These are phyloP conservation scores for Macrocentrus cingulum DNA, from an alignment of 1,140 invertebrate species.

Conservation along the genomic window DNA sequence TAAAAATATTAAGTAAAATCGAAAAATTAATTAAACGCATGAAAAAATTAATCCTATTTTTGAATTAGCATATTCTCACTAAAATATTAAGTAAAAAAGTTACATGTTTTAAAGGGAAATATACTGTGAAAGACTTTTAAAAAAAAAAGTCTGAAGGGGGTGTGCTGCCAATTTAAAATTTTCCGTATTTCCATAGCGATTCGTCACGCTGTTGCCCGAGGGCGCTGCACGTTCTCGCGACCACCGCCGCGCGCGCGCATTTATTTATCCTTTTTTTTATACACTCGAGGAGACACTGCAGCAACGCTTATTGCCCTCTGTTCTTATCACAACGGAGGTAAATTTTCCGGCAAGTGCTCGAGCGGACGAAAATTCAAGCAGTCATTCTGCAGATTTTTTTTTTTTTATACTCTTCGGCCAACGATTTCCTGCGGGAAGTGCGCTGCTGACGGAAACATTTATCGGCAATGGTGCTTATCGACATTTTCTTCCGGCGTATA, in stretches of 20 bases:
- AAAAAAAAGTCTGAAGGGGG: too few species aligned
- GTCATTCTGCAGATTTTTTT: neutral
- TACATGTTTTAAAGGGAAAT: too few species aligned
- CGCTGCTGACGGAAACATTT: slow-evolving; percentile 29
- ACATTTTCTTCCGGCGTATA: slow-evolving; percentile 23
- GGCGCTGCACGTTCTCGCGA: neutral
- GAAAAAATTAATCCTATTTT: too few species aligned
- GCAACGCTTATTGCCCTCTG: slow-evolving; percentile 23
- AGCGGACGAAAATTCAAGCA: slow-evolving; percentile 16
- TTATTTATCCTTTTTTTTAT: too few species aligned
- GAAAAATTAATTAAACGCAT: too few species aligned
- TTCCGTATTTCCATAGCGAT: slow-evolving; percentile 10
- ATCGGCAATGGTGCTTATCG: slow-evolving; percentile 25
- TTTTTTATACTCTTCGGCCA: slow-evolving; percentile 17
- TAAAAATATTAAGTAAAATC: too few species aligned
- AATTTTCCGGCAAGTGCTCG: slow-evolving; percentile 21
- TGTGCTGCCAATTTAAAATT: slow-evolving; percentile 18
- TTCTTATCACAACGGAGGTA: slow-evolving; percentile 26
- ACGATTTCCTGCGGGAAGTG: slow-evolving; percentile 27
- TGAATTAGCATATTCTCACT: too few species aligned
- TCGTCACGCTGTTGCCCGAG: slow-evolving; percentile 7
- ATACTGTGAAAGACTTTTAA: too few species aligned
- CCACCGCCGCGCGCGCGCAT: neutral
- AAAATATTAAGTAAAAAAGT: too few species aligned
- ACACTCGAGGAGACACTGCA: neutral